Evolutionary conservation across 2,113 vertebrate genomes (phyloP).

Genomic region (Stegostoma tigrinum): DNA sequence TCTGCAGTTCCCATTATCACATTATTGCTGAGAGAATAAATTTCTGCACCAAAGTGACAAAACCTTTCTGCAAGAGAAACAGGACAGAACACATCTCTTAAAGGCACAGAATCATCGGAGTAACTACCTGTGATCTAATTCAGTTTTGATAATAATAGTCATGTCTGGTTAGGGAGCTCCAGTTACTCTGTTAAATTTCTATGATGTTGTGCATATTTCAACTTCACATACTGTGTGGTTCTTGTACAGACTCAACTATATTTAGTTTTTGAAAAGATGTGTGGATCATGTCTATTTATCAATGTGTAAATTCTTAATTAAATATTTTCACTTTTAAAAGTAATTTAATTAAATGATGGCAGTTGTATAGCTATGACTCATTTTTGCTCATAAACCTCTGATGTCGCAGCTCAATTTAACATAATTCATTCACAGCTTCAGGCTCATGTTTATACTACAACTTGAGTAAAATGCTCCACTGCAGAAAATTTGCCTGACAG

Average conservation of each 20-base stretch:
- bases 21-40: no score
- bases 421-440: background rate
- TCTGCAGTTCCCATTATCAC: no score
- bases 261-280: background rate
- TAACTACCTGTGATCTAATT: background rate
- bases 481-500: background rate
- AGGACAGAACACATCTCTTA: no score
- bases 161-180: background rate
- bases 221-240: background rate
- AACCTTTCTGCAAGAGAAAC: no score
- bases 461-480: background rate
- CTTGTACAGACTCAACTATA: background rate
- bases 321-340: background rate
- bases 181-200: background rate
- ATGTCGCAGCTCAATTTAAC: background rate
- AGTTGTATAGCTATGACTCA: background rate
- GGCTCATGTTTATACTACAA: background rate
- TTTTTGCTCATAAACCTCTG: background rate
- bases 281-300: background rate
- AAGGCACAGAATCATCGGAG: no score
- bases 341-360: background rate
- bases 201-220: background rate
- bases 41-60: no score
- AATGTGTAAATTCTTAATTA: background rate
- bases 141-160: background rate